A percentile compares a stretch with the other conserved stretches of the same genome.
These are phyloP conservation scores for Scophthalmus maximus DNA, from an alignment of 2,113 vertebrate species.

Conservation along the genomic window DNA sequence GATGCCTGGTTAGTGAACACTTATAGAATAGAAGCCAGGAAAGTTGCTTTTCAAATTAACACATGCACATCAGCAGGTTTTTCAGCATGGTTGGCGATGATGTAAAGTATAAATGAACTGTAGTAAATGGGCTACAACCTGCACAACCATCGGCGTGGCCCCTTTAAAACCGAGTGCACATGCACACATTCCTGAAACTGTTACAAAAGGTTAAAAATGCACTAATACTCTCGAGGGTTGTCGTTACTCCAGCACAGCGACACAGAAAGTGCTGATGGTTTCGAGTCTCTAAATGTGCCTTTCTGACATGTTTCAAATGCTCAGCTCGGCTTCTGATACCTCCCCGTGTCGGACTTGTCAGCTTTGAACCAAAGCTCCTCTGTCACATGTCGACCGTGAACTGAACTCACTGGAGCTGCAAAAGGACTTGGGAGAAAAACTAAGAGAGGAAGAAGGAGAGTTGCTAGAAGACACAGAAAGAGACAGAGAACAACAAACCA, in stretches of 20 bases:
- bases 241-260: neutral
- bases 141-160: neutral
- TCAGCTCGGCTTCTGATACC: slow-evolving; percentile 2
- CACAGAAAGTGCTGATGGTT: neutral
- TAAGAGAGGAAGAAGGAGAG: neutral
- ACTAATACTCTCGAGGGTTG: slow-evolving; percentile 24
- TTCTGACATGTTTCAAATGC: neutral
- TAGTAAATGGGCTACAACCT: neutral
- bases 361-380: slow-evolving; percentile 1
- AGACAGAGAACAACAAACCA: slow-evolving; percentile 1
- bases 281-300: neutral
- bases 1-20: no score
- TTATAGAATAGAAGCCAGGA: no score
- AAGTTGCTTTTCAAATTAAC: no score
- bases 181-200: slow-evolving; percentile 49
- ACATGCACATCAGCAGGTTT: no score
- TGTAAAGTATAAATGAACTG: no score
- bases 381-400: neutral
- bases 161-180: slow-evolving; percentile 3
- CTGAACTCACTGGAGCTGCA: neutral
- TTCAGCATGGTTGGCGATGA: no score
- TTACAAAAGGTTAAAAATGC: slow-evolving; percentile 41
- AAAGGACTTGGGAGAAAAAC: neutral
- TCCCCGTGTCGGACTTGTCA: slow-evolving; percentile 8
- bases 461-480: neutral